A percentile compares a stretch with the other conserved stretches of the same genome.
Conservation (phyloP, 2,888 invertebrate species). For the Microctonus brassicae region DNA sequence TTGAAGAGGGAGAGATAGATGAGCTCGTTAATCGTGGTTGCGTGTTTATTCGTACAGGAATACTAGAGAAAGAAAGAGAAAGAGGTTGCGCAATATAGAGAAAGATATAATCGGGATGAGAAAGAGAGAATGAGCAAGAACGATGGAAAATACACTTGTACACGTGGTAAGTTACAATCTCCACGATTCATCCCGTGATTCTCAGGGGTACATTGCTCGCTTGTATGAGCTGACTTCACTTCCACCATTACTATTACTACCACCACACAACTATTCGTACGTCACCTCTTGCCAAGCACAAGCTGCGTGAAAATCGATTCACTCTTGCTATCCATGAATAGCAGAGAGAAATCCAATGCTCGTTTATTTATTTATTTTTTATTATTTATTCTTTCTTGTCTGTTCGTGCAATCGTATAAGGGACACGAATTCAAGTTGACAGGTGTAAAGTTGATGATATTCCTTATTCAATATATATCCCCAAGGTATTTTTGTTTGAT, state of each 20-base stretch:
- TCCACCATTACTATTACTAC: background rate
- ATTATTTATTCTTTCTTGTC: background rate
- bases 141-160: constrained; percentile 29
- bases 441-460: constrained; percentile 18
- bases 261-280: background rate
- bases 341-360: constrained; percentile 2
- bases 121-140: background rate
- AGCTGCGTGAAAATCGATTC: constrained; percentile 11
- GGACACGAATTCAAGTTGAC: constrained; percentile 3
- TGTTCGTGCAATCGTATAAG: background rate
- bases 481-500: background rate
- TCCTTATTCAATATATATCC: constrained; percentile 5
- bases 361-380: constrained; percentile 2
- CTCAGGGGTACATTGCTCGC: constrained; percentile 14
- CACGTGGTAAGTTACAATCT: constrained; percentile 22
- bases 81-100: background rate
- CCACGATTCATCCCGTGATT: constrained; percentile 20
- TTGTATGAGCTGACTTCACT: background rate
- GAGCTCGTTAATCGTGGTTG: constrained; percentile 8
- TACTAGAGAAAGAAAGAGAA: background rate
- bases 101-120: background rate
- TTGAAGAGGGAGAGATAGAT: background rate
- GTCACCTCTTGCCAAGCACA: background rate
- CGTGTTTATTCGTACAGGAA: background rate
- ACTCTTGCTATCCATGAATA: constrained; percentile 17